These are phyloP conservation scores for Rhyacophila evoluta DNA, from an alignment of 2,888 invertebrate species.

Conservation along the genomic window DNA sequence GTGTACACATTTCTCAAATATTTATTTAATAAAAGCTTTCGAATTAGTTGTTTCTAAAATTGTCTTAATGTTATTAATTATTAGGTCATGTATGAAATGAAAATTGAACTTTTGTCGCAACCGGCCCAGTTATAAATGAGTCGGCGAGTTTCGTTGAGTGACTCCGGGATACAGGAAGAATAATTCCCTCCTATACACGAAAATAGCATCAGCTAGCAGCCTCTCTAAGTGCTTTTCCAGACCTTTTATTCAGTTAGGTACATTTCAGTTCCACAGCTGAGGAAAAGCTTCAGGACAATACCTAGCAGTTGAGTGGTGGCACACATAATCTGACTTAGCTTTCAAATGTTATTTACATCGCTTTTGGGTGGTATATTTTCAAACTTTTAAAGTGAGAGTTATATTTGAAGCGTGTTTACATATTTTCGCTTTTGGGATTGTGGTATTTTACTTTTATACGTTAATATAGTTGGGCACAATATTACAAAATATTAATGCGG, in stretches of 20 bases:
- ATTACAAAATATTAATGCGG: too few species aligned
- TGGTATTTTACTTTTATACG: background rate
- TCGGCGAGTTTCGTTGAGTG: background rate
- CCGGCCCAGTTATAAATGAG: conserved; percentile 1
- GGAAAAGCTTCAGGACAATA: conserved; percentile 32
- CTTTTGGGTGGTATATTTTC: conserved; percentile 35
- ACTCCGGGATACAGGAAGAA: conserved; percentile 45
- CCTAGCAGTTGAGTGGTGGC: background rate
- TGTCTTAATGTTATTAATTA: too few species aligned
- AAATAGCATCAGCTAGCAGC: conserved; percentile 50
- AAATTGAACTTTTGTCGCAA: background rate
- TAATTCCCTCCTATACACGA: conserved; percentile 47
- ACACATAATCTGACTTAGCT: conserved; percentile 12
- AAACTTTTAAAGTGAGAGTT: conserved; percentile 27
- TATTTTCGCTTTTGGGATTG: background rate
- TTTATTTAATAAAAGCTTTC: too few species aligned
- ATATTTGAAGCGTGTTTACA: background rate
- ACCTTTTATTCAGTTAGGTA: conserved; percentile 26
- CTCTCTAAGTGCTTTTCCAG: conserved; percentile 39
- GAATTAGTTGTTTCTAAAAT: too few species aligned
- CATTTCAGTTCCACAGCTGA: background rate
- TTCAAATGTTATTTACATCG: conserved; percentile 32
- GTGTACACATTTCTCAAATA: too few species aligned
- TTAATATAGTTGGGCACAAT: too few species aligned
- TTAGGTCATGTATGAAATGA: too few species aligned